phyloP scores from a whole-genome alignment of 2,888 invertebrate species.

The Mellilla xanthometata region DNA sequence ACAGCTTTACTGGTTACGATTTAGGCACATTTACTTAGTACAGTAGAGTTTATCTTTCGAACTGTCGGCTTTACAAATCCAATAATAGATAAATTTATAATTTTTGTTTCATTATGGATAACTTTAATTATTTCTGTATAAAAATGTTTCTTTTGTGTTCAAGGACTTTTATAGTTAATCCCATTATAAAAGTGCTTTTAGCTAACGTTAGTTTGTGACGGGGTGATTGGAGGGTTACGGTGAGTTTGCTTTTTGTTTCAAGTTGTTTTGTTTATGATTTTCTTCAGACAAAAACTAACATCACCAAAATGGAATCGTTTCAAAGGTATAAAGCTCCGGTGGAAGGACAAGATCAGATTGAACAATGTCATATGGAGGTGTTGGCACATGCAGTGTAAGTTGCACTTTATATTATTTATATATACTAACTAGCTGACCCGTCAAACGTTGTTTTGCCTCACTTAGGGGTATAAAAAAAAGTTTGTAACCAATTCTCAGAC shows the following conservation, averaged over 20 bases:
- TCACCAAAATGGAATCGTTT: conserved; percentile 99
- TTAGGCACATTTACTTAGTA: conserved; percentile 49
- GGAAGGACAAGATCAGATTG: conserved; percentile 99
- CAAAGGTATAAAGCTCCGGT: conserved; percentile 97
- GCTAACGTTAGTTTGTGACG: conserved; percentile 63
- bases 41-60: conserved; percentile 53
- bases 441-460: too few species aligned
- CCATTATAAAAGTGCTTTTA: conserved; percentile 50
- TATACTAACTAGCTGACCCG: too few species aligned
- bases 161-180: conserved; percentile 63
- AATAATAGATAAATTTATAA: conserved; percentile 36
- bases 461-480: too few species aligned
- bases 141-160: conserved; percentile 64
- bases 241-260: conserved; percentile 45
- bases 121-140: conserved; percentile 53
- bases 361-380: conserved; percentile 99
- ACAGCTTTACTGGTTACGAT: conserved; percentile 51
- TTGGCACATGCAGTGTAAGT: conserved; percentile 99
- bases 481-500: too few species aligned
- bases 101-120: conserved; percentile 57
- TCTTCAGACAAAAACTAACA: conserved; percentile 97
- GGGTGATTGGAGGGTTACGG: conserved; percentile 50
- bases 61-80: conserved; percentile 47
- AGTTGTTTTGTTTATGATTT: conserved; percentile 37
- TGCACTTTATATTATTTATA: conserved; percentile 6